These are phyloP conservation scores for Cyaniris semiargus DNA, from an alignment of 2,888 invertebrate species.

Conservation along the genomic window DNA sequence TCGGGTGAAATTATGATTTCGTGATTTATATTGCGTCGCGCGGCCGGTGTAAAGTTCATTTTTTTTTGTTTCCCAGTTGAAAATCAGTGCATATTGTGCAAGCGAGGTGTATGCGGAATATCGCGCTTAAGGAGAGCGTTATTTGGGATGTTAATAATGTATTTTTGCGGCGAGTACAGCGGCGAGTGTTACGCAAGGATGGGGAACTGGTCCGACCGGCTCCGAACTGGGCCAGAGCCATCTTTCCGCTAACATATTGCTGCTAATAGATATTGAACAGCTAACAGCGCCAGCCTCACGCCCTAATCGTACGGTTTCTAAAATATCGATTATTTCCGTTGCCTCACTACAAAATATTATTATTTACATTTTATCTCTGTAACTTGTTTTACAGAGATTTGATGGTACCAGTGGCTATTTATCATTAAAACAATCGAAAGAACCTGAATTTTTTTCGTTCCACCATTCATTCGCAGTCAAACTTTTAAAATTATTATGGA, in stretches of 20 bases:
- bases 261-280: constrained; percentile 73
- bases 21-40: constrained; percentile 67
- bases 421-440: too few relatives aligned
- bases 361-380: not conserved
- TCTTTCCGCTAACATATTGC: constrained; percentile 72
- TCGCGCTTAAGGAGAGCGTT: constrained; percentile 60
- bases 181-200: constrained; percentile 72
- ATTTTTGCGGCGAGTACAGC: constrained; percentile 70
- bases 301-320: constrained; percentile 50
- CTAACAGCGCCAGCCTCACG: constrained; percentile 47
- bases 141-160: constrained; percentile 70
- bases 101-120: constrained; percentile 46
- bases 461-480: not conserved
- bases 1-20: constrained; percentile 64
- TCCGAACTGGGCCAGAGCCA: constrained; percentile 75
- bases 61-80: constrained; percentile 59
- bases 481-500: not conserved
- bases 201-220: constrained; percentile 75
- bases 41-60: constrained; percentile 53
- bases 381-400: not conserved
- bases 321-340: constrained; percentile 39
- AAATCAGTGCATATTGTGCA: constrained; percentile 67
- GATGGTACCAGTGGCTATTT: not conserved
- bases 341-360: not conserved
- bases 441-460: not conserved